phyloP scores from a whole-genome alignment of 2,888 invertebrate genomes.

The Oscheius sp. region DNA sequence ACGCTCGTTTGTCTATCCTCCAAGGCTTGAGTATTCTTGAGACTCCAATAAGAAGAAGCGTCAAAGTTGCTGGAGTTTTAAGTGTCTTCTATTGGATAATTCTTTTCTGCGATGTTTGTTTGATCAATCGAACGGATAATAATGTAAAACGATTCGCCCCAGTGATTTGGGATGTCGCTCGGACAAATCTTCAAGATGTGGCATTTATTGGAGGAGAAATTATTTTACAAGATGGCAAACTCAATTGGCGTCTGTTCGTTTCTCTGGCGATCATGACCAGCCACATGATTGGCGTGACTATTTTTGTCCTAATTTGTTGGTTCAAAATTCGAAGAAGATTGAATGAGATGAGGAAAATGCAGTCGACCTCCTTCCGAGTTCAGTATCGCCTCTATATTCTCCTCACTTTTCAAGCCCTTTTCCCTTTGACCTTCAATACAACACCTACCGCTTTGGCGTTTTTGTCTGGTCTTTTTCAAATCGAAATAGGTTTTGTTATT shows the following conservation, averaged over 20 bases:
- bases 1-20: background rate
- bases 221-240: background rate
- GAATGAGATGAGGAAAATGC: background rate
- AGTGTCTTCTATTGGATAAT: too few relatives aligned
- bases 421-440: slow-evolving; percentile 2
- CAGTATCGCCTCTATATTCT: slow-evolving; percentile 6
- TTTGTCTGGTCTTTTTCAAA: background rate
- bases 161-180: background rate
- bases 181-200: background rate
- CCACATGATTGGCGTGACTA: background rate
- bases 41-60: too few relatives aligned
- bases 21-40: too few relatives aligned
- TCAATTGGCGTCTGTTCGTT: background rate
- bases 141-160: background rate
- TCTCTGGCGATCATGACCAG: background rate
- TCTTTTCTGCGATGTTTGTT: background rate
- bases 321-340: background rate
- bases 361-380: background rate
- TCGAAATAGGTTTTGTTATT: background rate
- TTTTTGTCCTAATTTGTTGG: background rate
- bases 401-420: slow-evolving; percentile 9
- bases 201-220: background rate
- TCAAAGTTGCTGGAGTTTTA: background rate
- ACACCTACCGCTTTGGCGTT: background rate
- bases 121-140: background rate